A percentile compares a stretch with the other conserved stretches of the same genome.
phyloP scores from a whole-genome alignment of 2,113 vertebrate genomes.

The Nibea coibor region DNA sequence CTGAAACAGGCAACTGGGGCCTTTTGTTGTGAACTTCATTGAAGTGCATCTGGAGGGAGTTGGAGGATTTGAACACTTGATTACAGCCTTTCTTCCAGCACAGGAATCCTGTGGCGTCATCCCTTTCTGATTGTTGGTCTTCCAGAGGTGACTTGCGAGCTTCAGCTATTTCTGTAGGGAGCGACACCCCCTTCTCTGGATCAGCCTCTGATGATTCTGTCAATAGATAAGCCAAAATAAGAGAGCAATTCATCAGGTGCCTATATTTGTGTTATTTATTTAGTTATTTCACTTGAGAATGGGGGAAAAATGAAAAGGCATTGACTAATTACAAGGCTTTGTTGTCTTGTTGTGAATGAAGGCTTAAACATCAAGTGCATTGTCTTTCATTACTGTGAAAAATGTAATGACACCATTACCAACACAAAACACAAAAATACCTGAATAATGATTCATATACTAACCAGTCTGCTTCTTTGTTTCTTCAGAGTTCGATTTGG shows the following conservation, averaged over 20 bases:
- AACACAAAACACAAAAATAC: conserved; percentile 1
- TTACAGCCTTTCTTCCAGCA: conserved; percentile 99
- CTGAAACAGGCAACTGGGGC: conserved; percentile 95
- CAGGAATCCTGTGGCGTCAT: conserved; percentile 92
- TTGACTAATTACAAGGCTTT: conserved; percentile 27
- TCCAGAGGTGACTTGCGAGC: conserved; percentile 86
- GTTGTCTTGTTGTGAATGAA: conserved; percentile 22
- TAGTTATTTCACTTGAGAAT: not conserved
- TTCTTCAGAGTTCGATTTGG: conserved; percentile 86
- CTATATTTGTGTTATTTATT: conserved; percentile 20
- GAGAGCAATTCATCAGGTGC: conserved; percentile 4
- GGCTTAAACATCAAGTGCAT: not conserved
- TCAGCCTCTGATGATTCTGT: conserved; percentile 88
- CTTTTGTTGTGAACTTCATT: conserved; percentile 96
- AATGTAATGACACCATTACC: conserved; percentile 8
- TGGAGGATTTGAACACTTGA: conserved; percentile 96
- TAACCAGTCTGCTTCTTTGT: conserved; percentile 91
- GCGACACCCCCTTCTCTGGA: conserved; percentile 85
- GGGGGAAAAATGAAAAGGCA: conserved; percentile 15
- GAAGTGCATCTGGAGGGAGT: conserved; percentile 96
- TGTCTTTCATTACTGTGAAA: conserved; percentile 17
- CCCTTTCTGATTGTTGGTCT: conserved; percentile 86
- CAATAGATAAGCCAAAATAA: conserved; percentile 47
- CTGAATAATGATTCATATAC: conserved; percentile 62
- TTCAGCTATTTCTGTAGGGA: conserved; percentile 85